A percentile compares a stretch with the other conserved stretches of the same genome.
Evolutionary conservation across 1,140 invertebrate species (phyloP).

Genomic region (Aphis craccivora): DNA sequence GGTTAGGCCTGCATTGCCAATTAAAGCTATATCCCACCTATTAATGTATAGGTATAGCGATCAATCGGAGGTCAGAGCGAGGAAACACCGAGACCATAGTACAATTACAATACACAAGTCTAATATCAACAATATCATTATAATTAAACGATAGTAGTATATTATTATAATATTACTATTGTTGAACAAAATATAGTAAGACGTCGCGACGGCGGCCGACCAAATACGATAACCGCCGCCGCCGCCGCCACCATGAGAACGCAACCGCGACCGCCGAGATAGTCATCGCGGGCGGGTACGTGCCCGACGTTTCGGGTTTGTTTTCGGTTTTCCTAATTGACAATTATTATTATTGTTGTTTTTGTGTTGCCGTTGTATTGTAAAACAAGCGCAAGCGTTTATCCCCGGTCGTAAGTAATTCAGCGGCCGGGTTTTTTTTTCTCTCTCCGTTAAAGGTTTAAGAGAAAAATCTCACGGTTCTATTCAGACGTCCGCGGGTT

Average conservation of each 20-base stretch:
- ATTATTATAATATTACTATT: neutral
- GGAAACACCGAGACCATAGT: neutral
- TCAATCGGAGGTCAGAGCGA: neutral
- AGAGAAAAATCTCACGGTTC: conserved; percentile 6
- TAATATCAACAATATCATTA: neutral
- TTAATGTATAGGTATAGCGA: neutral
- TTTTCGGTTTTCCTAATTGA: conserved; percentile 43
- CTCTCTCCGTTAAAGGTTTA: neutral
- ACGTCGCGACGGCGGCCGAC: neutral
- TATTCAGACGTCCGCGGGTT: neutral
- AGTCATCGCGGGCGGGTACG: conserved; percentile 24
- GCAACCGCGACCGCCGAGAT: neutral
- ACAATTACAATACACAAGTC: neutral
- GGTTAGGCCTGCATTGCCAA: neutral
- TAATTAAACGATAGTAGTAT: neutral
- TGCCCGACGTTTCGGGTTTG: conserved; percentile 15
- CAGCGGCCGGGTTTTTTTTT: neutral
- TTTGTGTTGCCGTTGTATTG: neutral
- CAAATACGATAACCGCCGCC: neutral
- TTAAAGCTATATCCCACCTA: neutral
- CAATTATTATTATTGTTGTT: conserved; percentile 14
- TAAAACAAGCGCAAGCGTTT: neutral
- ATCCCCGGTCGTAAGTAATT: neutral
- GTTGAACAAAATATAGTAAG: neutral
- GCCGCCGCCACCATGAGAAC: neutral